Percentiles rank a stretch among this genome's conserved stretches.
These are phyloP conservation scores for Crocallis elinguaria DNA, from an alignment of 2,888 invertebrate genomes.

Conservation along the genomic window DNA sequence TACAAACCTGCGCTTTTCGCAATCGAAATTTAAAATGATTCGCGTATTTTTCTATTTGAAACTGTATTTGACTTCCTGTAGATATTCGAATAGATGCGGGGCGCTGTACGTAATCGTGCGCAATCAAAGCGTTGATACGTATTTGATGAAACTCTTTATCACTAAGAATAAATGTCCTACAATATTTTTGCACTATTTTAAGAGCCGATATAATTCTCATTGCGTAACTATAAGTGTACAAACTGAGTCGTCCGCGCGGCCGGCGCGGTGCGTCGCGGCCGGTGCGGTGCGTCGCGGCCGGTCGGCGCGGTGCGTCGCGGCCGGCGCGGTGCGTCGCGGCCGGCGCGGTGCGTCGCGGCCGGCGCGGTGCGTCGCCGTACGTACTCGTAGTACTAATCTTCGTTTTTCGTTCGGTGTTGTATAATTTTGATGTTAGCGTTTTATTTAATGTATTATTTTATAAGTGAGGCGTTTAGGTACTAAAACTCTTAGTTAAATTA, in stretches of 20 bases:
- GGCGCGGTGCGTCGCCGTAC: no score
- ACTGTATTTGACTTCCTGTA: background rate
- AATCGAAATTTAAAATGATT: no score
- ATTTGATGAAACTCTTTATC: constrained; percentile 23
- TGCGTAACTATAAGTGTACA: constrained; percentile 57
- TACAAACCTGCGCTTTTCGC: background rate
- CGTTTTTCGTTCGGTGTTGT: constrained; percentile 61
- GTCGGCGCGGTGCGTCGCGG: no score
- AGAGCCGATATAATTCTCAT: constrained; percentile 48
- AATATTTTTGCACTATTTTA: constrained; percentile 53
- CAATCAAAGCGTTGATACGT: background rate
- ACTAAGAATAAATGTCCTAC: constrained; percentile 37
- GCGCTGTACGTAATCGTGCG: background rate
- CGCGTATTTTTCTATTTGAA: background rate
- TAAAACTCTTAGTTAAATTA: constrained; percentile 57
- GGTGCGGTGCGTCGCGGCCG: no score
- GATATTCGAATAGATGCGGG: background rate
- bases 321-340: no score
- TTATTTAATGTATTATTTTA: constrained; percentile 53
- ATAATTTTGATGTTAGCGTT: constrained; percentile 59
- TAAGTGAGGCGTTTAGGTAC: constrained; percentile 47
- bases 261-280: no score
- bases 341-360: no score
- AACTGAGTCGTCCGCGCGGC: no score
- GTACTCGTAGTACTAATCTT: constrained; percentile 44